These are phyloP conservation scores for Cyanoramphus novaezelandiae DNA, from an alignment of 2,113 vertebrate genomes.

Conservation along the genomic window DNA sequence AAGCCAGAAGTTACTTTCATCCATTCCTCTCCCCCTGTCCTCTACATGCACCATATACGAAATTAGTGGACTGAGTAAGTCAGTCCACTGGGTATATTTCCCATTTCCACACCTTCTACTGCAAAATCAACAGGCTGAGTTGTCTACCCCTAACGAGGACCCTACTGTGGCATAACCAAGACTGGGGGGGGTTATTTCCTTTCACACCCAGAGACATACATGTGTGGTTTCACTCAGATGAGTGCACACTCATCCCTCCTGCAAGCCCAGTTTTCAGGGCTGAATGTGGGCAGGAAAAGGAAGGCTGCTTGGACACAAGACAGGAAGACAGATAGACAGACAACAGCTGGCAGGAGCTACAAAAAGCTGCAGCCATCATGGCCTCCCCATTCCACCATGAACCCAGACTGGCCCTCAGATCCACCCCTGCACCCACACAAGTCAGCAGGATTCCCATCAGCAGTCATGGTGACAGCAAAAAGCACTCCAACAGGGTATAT, in stretches of 20 bases:
- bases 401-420: neutral
- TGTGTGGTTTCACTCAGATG: neutral
- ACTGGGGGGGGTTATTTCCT: fast-evolving
- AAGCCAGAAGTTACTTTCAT: neutral
- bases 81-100: neutral
- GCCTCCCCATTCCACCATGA: neutral
- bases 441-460: neutral
- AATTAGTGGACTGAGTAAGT: neutral
- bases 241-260: neutral
- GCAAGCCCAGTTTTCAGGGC: neutral
- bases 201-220: neutral
- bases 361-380: neutral
- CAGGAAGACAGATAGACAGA: neutral
- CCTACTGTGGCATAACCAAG: neutral
- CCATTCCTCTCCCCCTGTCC: neutral
- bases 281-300: neutral
- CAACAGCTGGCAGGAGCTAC: neutral
- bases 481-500: neutral
- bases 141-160: neutral
- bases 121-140: neutral
- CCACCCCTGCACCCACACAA: neutral
- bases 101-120: neutral
- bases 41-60: neutral
- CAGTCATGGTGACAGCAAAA: neutral
- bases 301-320: neutral